These are phyloP conservation scores for Phaetusa simplex DNA, from an alignment of 2,113 vertebrate species.

Conservation along the genomic window DNA sequence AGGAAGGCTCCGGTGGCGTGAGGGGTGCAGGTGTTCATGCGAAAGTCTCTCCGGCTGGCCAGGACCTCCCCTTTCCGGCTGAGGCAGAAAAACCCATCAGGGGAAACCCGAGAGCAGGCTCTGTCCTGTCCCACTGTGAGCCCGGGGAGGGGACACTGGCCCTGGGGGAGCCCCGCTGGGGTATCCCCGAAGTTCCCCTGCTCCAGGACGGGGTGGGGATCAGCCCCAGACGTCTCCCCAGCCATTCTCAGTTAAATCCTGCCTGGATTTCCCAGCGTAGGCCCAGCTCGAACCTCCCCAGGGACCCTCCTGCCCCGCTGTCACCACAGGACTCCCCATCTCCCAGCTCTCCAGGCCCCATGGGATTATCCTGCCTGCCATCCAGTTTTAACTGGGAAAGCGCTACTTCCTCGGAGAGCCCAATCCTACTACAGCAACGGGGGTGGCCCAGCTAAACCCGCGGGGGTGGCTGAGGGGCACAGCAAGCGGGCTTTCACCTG, in stretches of 20 bases:
- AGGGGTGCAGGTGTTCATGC: conserved; percentile 81
- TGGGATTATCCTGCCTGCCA: not conserved
- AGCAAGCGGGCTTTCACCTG: conserved; percentile 69
- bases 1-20: conserved; percentile 75
- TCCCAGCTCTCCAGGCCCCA: not conserved
- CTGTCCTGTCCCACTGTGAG: not conserved
- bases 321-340: not conserved
- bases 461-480: rapidly evolving
- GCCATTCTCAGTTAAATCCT: not conserved
- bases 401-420: not conserved
- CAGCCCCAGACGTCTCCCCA: not conserved
- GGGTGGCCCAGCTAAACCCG: not conserved
- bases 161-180: rapidly evolving
- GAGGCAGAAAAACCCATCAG: not conserved
- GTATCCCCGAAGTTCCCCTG: not conserved
- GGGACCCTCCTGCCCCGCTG: not conserved
- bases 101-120: not conserved
- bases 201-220: not conserved
- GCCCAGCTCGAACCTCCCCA: rapidly evolving
- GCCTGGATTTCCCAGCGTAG: not conserved
- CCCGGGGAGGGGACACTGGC: rapidly evolving
- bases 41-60: conserved; percentile 88
- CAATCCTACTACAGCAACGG: no score
- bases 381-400: not conserved
- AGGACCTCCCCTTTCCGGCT: conserved; percentile 85